phyloP scores from a whole-genome alignment of 2,888 invertebrate genomes.

The Eurytoma californica region DNA sequence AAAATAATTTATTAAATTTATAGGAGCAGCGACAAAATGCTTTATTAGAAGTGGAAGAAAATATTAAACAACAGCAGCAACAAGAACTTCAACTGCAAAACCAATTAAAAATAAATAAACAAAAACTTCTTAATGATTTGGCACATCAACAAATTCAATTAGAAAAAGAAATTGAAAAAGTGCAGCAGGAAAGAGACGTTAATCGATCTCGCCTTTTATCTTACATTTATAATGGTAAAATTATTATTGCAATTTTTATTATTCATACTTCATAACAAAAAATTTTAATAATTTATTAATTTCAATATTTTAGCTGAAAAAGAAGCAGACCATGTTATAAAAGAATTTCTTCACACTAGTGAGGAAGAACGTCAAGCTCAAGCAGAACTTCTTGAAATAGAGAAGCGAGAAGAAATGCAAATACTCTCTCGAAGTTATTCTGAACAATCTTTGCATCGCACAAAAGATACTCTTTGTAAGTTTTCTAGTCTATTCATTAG shows the following conservation, averaged over 20 bases:
- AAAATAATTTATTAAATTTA: conserved; percentile 58
- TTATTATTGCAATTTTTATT: conserved; percentile 29
- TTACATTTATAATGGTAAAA: conserved; percentile 68
- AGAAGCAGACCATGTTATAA: conserved; percentile 81
- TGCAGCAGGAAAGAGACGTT: conserved; percentile 81
- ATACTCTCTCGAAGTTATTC: conserved; percentile 79
- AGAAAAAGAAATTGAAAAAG: conserved; percentile 81
- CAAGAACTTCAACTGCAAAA: conserved; percentile 82
- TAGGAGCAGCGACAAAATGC: conserved; percentile 78
- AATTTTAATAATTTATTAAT: conserved; percentile 3
- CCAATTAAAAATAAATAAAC: conserved; percentile 80
- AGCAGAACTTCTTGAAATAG: conserved; percentile 79
- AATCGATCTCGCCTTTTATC: conserved; percentile 68
- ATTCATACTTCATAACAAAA: not conserved
- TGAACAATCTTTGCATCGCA: conserved; percentile 77
- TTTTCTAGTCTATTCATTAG: conserved; percentile 32
- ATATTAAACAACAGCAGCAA: conserved; percentile 80
- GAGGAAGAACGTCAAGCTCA: conserved; percentile 80
- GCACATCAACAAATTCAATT: conserved; percentile 81
- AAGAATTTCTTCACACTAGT: conserved; percentile 80
- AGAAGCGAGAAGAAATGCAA: conserved; percentile 81
- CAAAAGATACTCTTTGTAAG: conserved; percentile 80
- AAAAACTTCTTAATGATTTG: conserved; percentile 79
- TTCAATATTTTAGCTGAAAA: conserved; percentile 77
- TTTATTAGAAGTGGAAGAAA: conserved; percentile 79